Evolutionary conservation across 2,888 invertebrate species (phyloP), one percentile per base, ranked within the genome.

Genomic region (Acleris holmiana): DNA sequence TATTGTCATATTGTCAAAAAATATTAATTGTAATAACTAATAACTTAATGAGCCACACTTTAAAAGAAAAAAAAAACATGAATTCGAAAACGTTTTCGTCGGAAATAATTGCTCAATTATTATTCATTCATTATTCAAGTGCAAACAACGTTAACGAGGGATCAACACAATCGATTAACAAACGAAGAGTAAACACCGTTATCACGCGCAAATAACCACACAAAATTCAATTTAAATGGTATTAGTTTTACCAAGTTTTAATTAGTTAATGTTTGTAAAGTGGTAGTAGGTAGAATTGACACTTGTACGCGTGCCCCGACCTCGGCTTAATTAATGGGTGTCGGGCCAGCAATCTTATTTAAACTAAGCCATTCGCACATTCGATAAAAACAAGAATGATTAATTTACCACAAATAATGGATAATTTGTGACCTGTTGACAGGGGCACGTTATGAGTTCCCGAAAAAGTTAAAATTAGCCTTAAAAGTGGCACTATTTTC

Each of bases 281-380:
- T 21, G 19, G 47, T 53, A 40, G 25, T 46, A 25, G 51, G 25
- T 46, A 25, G 51, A 58, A 84, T 82, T 80, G 83, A 80, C 84
- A 76, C 64, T 74, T 70, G 73, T 60, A 71, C 76, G 75, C 71
- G 74, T 76, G 73, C 75, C 72, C 68, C 72, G 84, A 83, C 84
- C 86, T 85, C 83, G 80, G 69, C 68, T 67, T 75, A 74, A 80
- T 82, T 84, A 77, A 71, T 76, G 73, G 75, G 80, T 83, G 83
- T 79, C 74, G 69, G 70, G 71, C 78, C 75, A 73, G 70, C 76
- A 76, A 77, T 81, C 80, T 82, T 84, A 79, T 78, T 57, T 63
- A 21, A 58, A 63, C n/a, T 58, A 47, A 57, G 57, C 40, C 41
- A 40, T 51, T 51, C 40, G 35, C 53, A 21, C 40, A 53, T 50